A percentile compares a stretch with the other conserved stretches of the same genome.
These are phyloP conservation scores for Charadrius vociferus DNA, from an alignment of 2,113 vertebrate genomes.

Conservation along the genomic window DNA sequence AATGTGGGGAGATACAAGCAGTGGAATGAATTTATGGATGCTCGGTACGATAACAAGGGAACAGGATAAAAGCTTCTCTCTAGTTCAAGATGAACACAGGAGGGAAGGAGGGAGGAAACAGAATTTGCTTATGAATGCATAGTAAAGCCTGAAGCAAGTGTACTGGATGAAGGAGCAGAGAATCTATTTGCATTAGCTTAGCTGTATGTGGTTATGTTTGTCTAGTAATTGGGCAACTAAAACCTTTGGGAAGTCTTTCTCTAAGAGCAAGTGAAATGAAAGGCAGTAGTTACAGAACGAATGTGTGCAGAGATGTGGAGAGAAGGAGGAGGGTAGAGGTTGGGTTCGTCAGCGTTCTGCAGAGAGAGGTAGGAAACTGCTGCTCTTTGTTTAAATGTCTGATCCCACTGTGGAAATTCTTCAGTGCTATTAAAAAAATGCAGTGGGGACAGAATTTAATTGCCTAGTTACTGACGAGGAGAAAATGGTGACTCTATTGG, in stretches of 20 bases:
- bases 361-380: neutral
- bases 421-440: neutral
- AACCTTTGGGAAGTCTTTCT: neutral
- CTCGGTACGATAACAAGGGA: neutral
- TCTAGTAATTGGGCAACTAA: slow-evolving; percentile 22
- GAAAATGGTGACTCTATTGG: neutral
- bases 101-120: neutral
- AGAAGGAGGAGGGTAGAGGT: neutral
- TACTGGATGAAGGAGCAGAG: neutral
- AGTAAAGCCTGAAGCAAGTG: slow-evolving; percentile 10
- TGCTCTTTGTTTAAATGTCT: slow-evolving; percentile 1
- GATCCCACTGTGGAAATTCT: neutral
- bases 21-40: neutral
- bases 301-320: neutral
- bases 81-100: neutral
- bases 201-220: slow-evolving; percentile 38
- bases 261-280: slow-evolving; percentile 3
- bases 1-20: neutral
- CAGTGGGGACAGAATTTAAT: neutral
- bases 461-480: neutral
- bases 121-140: slow-evolving; percentile 15
- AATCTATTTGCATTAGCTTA: slow-evolving; percentile 46
- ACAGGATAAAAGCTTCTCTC: neutral
- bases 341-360: neutral
- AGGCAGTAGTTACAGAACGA: neutral